A percentile compares a stretch with the other conserved stretches of the same genome.
phyloP scores from a whole-genome alignment of 2,113 vertebrate species.

The Willisornis vidua region DNA sequence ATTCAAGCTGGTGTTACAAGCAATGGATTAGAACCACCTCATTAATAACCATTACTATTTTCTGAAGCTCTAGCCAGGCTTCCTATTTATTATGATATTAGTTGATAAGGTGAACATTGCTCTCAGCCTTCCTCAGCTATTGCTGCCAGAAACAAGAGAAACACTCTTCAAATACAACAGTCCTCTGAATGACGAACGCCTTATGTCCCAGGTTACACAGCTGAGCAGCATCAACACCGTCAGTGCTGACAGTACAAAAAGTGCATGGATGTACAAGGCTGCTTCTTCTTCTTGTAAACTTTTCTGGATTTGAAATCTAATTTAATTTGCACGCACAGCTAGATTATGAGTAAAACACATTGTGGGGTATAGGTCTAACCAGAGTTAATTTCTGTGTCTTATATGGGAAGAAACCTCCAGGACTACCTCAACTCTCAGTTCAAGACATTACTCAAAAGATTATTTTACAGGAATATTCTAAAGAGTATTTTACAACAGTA shows the following conservation, averaged over 20 bases:
- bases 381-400: neutral
- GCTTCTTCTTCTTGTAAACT: neutral
- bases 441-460: neutral
- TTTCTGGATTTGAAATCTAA: neutral
- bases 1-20: neutral
- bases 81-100: neutral
- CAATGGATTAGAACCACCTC: neutral
- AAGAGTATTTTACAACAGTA: neutral
- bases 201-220: neutral
- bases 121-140: neutral
- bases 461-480: neutral
- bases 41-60: constrained; percentile 18
- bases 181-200: neutral
- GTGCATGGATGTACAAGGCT: neutral
- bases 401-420: neutral
- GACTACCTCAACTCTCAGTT: neutral
- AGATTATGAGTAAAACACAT: neutral
- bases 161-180: neutral
- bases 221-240: neutral
- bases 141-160: constrained; percentile 8
- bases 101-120: neutral
- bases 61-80: neutral
- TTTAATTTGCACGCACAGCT: neutral
- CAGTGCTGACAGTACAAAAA: neutral
- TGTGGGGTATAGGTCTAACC: neutral